Conservation (phyloP, 2,888 invertebrate genomes). For the Eudemis profundana region DNA sequence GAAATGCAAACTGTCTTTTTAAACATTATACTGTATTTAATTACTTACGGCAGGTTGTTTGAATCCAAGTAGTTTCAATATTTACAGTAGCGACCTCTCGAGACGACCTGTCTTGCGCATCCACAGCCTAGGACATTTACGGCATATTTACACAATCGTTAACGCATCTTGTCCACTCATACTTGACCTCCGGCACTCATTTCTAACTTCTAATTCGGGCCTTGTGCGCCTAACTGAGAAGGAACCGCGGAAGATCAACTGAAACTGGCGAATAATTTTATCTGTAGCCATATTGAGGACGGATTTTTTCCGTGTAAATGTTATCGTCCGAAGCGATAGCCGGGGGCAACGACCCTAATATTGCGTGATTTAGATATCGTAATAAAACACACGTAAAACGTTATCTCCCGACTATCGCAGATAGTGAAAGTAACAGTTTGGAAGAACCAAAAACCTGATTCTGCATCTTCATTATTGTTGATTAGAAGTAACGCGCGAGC, state of each 20-base stretch:
- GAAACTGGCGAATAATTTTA: constrained; percentile 62
- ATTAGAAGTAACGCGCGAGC: constrained; percentile 53
- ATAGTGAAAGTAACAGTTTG: constrained; percentile 38
- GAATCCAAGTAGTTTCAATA: constrained; percentile 25
- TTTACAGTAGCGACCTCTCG: constrained; percentile 31
- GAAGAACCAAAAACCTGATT: constrained; percentile 18
- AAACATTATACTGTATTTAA: background rate
- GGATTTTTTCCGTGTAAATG: constrained; percentile 77
- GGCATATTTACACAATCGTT: constrained; percentile 56
- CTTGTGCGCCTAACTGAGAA: constrained; percentile 45
- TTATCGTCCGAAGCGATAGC: constrained; percentile 77
- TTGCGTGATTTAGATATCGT: constrained; percentile 71
- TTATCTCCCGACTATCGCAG: constrained; percentile 33
- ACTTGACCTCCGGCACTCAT: constrained; percentile 52
- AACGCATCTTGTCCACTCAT: constrained; percentile 53
- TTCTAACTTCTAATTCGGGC: constrained; percentile 42
- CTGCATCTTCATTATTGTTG: constrained; percentile 4
- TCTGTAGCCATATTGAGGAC: constrained; percentile 61
- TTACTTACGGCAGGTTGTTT: background rate
- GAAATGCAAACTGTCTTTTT: constrained; percentile 9
- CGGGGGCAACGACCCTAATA: constrained; percentile 71
- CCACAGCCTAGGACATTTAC: constrained; percentile 60
- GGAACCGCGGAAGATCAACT: constrained; percentile 54
- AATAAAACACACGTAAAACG: constrained; percentile 52
- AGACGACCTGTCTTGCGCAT: constrained; percentile 40